Percentiles rank a stretch among this genome's conserved stretches.
Evolutionary conservation across 2,113 vertebrate genomes (phyloP).

Genomic region (Microcebus ravelobensis): DNA sequence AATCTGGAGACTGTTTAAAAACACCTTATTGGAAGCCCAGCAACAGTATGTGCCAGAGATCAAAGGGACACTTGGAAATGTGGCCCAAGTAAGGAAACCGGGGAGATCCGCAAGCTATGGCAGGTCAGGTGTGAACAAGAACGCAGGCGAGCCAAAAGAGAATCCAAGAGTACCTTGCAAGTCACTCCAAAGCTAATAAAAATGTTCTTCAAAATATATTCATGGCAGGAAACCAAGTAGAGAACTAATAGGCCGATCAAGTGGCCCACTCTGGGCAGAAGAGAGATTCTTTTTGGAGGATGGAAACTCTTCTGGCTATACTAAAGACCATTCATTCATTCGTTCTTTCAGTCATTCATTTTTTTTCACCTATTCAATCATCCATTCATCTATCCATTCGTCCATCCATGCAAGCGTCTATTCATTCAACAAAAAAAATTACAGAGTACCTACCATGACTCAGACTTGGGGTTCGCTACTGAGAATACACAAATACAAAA

Average conservation of each 20-base stretch:
- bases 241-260: conserved; percentile 21
- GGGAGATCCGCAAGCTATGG: conserved; percentile 58
- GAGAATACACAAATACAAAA: neutral
- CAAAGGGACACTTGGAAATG: conserved; percentile 77
- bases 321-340: neutral
- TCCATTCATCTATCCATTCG: neutral
- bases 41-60: conserved; percentile 75
- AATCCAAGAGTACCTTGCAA: conserved; percentile 64
- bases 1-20: conserved; percentile 82
- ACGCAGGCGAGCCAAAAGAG: conserved; percentile 48
- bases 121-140: conserved; percentile 78
- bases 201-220: conserved; percentile 73
- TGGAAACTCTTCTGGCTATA: conserved; percentile 10
- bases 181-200: conserved; percentile 73
- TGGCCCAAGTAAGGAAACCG: conserved; percentile 67
- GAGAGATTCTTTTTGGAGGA: neutral
- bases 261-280: conserved; percentile 17
- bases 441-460: neutral
- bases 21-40: conserved; percentile 80
- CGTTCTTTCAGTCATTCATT: neutral
- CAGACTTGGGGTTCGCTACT: neutral
- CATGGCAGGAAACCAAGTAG: conserved; percentile 60
- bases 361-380: neutral
- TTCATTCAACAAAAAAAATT: neutral
- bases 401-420: neutral